Evolutionary conservation across 1,140 invertebrate genomes (phyloP).

Genomic region (Plodia interpunctella): DNA sequence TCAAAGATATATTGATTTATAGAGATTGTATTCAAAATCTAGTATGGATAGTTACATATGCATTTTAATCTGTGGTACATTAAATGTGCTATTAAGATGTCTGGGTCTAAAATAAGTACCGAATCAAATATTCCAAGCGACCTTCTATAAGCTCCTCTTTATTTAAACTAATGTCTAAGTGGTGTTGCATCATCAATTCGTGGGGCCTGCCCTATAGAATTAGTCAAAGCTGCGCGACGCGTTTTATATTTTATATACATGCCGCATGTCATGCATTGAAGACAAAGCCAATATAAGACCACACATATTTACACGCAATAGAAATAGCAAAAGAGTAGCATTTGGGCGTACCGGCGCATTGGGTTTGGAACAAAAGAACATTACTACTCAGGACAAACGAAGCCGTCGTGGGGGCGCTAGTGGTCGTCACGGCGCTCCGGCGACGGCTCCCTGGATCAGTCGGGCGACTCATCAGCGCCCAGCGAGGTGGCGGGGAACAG

Average conservation of each 20-base stretch:
- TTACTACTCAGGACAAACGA: conserved; percentile 20
- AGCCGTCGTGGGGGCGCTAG: conserved; percentile 53
- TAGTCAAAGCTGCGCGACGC: neutral
- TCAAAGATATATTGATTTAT: neutral
- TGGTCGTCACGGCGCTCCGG: conserved; percentile 59
- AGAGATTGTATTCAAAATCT: neutral
- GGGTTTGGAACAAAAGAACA: conserved; percentile 14
- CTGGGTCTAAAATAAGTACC: conserved; percentile 11
- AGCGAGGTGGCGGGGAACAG: conserved; percentile 83
- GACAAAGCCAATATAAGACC: neutral
- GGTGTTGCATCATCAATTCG: conserved; percentile 14
- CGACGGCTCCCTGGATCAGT: conserved; percentile 73
- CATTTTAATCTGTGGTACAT: neutral
- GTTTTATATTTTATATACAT: conserved; percentile 4
- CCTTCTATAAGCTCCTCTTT: conserved; percentile 31
- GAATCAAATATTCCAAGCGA: conserved; percentile 24
- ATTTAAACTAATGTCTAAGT: conserved; percentile 21
- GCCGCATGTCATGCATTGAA: conserved; percentile 7
- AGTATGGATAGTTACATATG: neutral
- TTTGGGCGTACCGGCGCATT: neutral
- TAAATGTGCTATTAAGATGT: conserved; percentile 18
- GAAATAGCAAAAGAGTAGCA: conserved; percentile 5
- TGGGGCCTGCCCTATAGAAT: conserved; percentile 13
- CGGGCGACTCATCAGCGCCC: conserved; percentile 64
- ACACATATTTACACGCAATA: conserved; percentile 6